Percentiles rank a stretch among this genome's conserved stretches.
phyloP scores from a whole-genome alignment of 2,888 invertebrate species.

The Drosophila birchii region DNA sequence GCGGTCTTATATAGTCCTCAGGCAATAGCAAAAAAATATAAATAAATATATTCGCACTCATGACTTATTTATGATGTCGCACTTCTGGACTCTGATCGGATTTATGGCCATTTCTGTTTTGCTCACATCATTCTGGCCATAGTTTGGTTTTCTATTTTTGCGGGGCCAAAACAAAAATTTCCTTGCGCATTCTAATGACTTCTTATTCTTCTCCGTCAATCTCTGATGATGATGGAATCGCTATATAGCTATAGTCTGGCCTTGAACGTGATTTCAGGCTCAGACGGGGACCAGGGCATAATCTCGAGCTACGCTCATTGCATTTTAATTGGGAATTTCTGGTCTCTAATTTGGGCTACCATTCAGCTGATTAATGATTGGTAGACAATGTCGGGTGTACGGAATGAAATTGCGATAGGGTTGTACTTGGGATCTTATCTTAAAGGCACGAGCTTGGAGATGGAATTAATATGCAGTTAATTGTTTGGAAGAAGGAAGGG shows the following conservation, averaged over 20 bases:
- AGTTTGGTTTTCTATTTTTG: slow-evolving; percentile 34
- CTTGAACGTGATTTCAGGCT: slow-evolving; percentile 61
- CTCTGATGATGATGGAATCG: slow-evolving; percentile 41
- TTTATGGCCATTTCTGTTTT: slow-evolving; percentile 53
- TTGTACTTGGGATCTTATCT: slow-evolving; percentile 5
- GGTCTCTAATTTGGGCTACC: slow-evolving; percentile 47
- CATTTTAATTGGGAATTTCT: slow-evolving; percentile 61
- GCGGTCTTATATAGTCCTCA: slow-evolving; percentile 66
- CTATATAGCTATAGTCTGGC: slow-evolving; percentile 43
- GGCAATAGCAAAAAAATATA: background rate
- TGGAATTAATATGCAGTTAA: slow-evolving; percentile 12
- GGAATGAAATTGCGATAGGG: slow-evolving; percentile 21
- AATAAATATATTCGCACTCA: slow-evolving; percentile 36
- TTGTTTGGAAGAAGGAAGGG: background rate
- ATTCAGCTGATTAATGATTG: slow-evolving; percentile 60
- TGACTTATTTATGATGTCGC: slow-evolving; percentile 67
- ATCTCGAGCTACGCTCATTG: slow-evolving; percentile 57
- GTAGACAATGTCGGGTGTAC: slow-evolving; percentile 21
- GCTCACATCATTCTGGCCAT: slow-evolving; percentile 34
- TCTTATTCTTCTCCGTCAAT: slow-evolving; percentile 51
- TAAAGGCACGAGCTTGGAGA: slow-evolving; percentile 8
- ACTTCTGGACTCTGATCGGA: slow-evolving; percentile 43
- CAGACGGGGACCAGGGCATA: slow-evolving; percentile 34
- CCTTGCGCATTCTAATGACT: slow-evolving; percentile 69
- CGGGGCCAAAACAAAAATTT: slow-evolving; percentile 30